These are phyloP conservation scores for Bubalus kerabau DNA, from an alignment of 2,113 vertebrate genomes.

Conservation along the genomic window DNA sequence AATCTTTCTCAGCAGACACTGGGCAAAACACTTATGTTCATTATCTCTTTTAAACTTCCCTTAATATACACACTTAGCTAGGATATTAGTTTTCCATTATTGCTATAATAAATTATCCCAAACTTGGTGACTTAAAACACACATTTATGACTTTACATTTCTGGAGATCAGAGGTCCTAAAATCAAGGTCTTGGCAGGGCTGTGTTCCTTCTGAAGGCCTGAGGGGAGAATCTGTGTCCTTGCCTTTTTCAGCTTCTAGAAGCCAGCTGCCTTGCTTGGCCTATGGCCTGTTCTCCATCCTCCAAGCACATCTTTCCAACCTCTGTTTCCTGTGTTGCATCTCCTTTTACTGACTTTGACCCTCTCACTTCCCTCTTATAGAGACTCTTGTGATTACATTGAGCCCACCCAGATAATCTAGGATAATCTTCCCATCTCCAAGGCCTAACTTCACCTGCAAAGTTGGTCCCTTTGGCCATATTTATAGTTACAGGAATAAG, in stretches of 20 bases:
- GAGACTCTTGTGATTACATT: neutral
- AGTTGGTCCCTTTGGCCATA: neutral
- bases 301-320: neutral
- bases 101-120: neutral
- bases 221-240: neutral
- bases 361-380: neutral
- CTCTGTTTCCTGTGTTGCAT: neutral
- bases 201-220: neutral
- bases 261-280: neutral
- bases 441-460: neutral
- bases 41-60: neutral
- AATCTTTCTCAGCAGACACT: neutral
- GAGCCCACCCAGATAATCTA: neutral
- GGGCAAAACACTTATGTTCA: neutral
- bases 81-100: neutral
- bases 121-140: neutral
- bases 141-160: neutral
- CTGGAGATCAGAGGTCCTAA: neutral
- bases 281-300: neutral
- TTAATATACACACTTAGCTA: neutral
- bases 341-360: neutral
- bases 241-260: neutral
- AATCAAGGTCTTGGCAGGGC: neutral
- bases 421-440: neutral
- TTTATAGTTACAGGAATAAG: neutral